Conservation (phyloP, 2,797 vertebrate species). For the Mico argentatus region DNA sequence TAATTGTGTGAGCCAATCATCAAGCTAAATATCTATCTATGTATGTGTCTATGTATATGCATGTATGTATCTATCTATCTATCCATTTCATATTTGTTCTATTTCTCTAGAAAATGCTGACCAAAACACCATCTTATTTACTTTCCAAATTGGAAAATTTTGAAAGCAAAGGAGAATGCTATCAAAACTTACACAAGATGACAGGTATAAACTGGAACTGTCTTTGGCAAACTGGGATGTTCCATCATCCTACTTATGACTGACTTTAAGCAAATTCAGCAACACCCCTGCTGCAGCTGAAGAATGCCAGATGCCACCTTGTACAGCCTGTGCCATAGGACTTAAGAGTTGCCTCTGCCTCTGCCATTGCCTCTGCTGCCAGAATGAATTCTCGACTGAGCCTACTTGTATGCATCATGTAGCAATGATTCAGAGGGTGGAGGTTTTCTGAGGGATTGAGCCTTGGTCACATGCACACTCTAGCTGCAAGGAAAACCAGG, state of each 20-base stretch:
- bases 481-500: background rate
- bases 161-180: background rate
- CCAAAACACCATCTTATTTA: background rate
- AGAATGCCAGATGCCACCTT: background rate
- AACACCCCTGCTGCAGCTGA: background rate
- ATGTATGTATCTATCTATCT: background rate
- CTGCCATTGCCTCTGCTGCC: background rate
- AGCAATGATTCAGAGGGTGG: background rate
- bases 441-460: background rate
- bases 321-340: background rate
- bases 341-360: background rate
- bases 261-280: background rate
- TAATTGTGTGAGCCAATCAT: background rate
- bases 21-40: background rate
- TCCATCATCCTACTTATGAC: background rate
- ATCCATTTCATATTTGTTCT: too few species aligned
- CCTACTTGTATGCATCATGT: background rate
- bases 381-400: background rate
- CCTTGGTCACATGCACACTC: background rate
- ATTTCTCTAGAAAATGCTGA: background rate
- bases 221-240: background rate
- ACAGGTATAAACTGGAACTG: background rate
- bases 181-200: background rate
- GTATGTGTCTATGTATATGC: background rate
- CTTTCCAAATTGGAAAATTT: background rate